Percentiles rank a stretch among this genome's conserved stretches.
These are phyloP conservation scores for Hucho hucho DNA, from an alignment of 2,113 vertebrate species.

Conservation along the genomic window DNA sequence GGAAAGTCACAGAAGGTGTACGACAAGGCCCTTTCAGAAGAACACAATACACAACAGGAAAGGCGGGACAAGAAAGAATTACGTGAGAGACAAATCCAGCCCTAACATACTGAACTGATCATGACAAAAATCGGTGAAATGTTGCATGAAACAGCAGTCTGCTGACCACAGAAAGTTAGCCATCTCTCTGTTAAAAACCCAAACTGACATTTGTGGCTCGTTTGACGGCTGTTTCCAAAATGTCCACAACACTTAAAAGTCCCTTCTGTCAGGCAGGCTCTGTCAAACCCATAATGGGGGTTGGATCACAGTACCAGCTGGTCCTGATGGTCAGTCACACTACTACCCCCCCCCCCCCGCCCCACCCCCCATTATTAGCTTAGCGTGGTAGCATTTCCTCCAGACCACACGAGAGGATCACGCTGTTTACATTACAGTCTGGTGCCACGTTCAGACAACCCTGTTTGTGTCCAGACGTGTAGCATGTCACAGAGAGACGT, in stretches of 20 bases:
- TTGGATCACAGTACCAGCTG: not conserved
- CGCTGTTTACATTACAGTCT: constrained; percentile 19
- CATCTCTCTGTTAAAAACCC: constrained; percentile 12
- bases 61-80: constrained; percentile 32
- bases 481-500: constrained; percentile 24
- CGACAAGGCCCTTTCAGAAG: too few relatives aligned
- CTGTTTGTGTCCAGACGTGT: constrained; percentile 33
- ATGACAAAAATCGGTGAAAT: too few relatives aligned
- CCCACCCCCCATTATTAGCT: constrained; percentile 14
- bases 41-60: constrained; percentile 46
- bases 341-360: not conserved
- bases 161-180: too few relatives aligned
- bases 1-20: constrained; percentile 29
- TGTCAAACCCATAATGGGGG: not conserved
- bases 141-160: too few relatives aligned
- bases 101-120: too few relatives aligned
- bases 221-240: not conserved
- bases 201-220: not conserved
- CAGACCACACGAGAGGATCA: not conserved
- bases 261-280: not conserved
- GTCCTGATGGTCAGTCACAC: not conserved
- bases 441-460: constrained; percentile 10
- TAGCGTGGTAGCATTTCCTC: constrained; percentile 16
- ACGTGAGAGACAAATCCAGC: not conserved
- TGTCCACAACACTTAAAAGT: not conserved